phyloP scores from a whole-genome alignment of 2,113 vertebrate species.

The Semnornis frantzii region DNA sequence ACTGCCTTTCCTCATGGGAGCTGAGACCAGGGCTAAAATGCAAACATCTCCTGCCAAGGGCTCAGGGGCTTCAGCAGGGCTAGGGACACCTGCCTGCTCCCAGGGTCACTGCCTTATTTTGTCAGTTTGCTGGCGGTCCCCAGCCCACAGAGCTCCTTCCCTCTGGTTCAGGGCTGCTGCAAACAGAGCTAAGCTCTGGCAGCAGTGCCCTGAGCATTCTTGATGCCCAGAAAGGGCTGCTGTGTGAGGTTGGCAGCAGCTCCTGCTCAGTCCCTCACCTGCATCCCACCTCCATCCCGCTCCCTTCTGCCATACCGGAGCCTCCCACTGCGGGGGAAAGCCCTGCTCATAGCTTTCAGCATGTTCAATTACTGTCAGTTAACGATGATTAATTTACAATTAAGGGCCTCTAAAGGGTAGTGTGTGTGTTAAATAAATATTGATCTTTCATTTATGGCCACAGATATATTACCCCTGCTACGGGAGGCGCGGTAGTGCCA shows the following conservation, averaged over 20 bases:
- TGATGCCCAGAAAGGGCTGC: not conserved
- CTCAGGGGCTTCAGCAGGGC: not conserved
- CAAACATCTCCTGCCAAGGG: fast-evolving
- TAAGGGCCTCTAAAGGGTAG: conserved; percentile 60
- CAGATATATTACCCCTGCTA: conserved; percentile 21
- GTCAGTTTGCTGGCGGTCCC: not conserved
- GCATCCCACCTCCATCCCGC: not conserved
- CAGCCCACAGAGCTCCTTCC: not conserved
- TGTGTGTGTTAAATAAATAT: conserved; percentile 70
- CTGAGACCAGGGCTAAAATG: not conserved
- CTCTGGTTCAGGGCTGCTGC: fast-evolving
- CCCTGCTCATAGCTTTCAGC: not conserved
- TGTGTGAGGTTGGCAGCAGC: fast-evolving
- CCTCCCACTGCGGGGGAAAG: not conserved
- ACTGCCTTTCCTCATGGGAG: fast-evolving
- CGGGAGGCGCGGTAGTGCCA: not conserved
- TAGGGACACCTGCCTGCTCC: not conserved
- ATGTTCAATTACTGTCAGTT: conserved; percentile 63
- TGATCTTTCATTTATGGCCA: conserved; percentile 62
- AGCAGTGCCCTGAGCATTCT: not conserved
- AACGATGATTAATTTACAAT: conserved; percentile 71
- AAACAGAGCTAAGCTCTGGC: not conserved
- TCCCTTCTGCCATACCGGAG: fast-evolving
- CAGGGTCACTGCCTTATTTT: fast-evolving
- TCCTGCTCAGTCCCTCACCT: not conserved